Evolutionary conservation across 2,113 vertebrate species (phyloP).

Genomic region (Mola mola): DNA sequence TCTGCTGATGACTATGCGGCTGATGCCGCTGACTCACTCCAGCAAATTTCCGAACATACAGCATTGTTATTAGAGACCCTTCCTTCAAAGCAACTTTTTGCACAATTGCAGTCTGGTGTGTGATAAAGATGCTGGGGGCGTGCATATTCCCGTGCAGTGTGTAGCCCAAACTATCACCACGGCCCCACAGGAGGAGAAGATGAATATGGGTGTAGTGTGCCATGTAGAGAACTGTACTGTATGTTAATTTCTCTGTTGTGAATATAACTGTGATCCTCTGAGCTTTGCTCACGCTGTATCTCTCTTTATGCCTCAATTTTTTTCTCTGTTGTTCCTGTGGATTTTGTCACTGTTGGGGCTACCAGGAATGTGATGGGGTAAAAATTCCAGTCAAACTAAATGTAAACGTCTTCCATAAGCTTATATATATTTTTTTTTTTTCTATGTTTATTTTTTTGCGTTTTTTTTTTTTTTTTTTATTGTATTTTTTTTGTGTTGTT

Average conservation of each 20-base stretch:
- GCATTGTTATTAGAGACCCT: constrained; percentile 42
- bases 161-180: not conserved
- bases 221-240: constrained; percentile 32
- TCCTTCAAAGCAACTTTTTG: constrained; percentile 22
- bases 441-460: constrained; percentile 11
- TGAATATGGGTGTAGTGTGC: constrained; percentile 34
- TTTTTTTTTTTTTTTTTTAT: constrained; percentile 17
- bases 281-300: constrained; percentile 67
- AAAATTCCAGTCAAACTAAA: constrained; percentile 71
- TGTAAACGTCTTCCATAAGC: constrained; percentile 38
- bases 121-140: constrained; percentile 11
- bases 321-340: constrained; percentile 85
- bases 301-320: constrained; percentile 73
- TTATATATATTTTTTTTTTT: constrained; percentile 11
- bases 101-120: constrained; percentile 4
- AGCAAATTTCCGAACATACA: constrained; percentile 38
- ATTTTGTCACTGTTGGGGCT: constrained; percentile 83
- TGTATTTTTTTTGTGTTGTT: not conserved
- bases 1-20: constrained; percentile 63
- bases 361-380: constrained; percentile 88
- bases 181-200: not conserved
- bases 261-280: constrained; percentile 71
- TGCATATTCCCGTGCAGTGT: not conserved
- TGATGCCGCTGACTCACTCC: constrained; percentile 74
- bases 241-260: constrained; percentile 77